phyloP scores from a whole-genome alignment of 2,888 invertebrate species.

The Calameuta filiformis region DNA sequence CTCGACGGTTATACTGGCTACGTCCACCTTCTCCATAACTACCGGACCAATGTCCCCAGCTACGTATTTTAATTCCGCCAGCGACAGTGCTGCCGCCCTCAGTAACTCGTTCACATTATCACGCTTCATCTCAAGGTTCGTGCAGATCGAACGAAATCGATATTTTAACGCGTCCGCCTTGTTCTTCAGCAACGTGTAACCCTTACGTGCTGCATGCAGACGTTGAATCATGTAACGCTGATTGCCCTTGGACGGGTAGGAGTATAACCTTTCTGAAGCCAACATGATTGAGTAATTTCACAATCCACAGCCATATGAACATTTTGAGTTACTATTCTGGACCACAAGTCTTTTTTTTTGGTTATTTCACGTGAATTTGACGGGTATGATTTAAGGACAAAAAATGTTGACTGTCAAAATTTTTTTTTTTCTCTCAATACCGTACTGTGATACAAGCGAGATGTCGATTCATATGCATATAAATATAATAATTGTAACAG shows the following conservation, averaged over 20 bases:
- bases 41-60: slow-evolving; percentile 10
- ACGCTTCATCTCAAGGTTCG: background rate
- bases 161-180: background rate
- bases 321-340: background rate
- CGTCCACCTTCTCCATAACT: slow-evolving; percentile 5
- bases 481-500: background rate
- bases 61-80: slow-evolving; percentile 8
- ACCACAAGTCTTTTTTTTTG: background rate
- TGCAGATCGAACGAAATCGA: background rate
- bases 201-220: background rate
- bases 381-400: background rate
- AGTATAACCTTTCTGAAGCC: background rate
- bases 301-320: background rate
- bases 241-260: background rate
- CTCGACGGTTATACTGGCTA: slow-evolving; percentile 1
- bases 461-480: background rate
- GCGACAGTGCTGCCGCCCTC: slow-evolving; percentile 7
- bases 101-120: slow-evolving; percentile 1
- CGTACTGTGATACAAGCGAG: background rate
- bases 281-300: background rate
- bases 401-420: background rate
- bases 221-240: background rate
- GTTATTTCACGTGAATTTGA: background rate
- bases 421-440: background rate
- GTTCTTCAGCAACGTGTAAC: background rate